A percentile compares a stretch with the other conserved stretches of the same genome.
Evolutionary conservation across 2,888 invertebrate species (phyloP).

Genomic region (Monopis laevigella): DNA sequence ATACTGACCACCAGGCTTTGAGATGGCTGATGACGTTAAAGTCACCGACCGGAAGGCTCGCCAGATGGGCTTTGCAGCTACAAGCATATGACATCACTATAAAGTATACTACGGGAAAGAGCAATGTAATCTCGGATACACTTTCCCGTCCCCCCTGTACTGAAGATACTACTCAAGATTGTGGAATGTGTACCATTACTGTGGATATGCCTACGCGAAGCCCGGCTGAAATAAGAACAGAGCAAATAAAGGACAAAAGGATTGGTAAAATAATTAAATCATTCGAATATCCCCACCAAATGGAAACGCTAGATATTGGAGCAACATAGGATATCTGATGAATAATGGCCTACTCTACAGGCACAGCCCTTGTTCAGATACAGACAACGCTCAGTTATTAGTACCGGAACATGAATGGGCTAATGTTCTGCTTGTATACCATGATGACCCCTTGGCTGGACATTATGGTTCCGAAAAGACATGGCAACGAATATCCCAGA

Average conservation of each 20-base stretch:
- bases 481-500: slow-evolving; percentile 14
- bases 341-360: slow-evolving; percentile 22
- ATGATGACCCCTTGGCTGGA: slow-evolving; percentile 22
- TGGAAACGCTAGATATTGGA: slow-evolving; percentile 17
- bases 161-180: neutral
- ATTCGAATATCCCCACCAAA: neutral
- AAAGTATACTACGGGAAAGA: slow-evolving; percentile 21
- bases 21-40: slow-evolving; percentile 34
- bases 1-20: slow-evolving; percentile 39
- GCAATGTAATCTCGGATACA: slow-evolving; percentile 31
- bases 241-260: slow-evolving; percentile 18
- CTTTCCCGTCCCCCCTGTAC: slow-evolving; percentile 25
- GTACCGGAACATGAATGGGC: slow-evolving; percentile 19
- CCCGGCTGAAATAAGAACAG: slow-evolving; percentile 8
- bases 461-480: slow-evolving; percentile 24
- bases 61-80: slow-evolving; percentile 36
- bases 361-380: slow-evolving; percentile 17
- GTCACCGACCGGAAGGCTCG: slow-evolving; percentile 34
- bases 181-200: neutral
- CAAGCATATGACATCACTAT: slow-evolving; percentile 32
- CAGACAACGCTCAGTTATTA: slow-evolving; percentile 17
- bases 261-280: slow-evolving; percentile 18
- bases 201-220: slow-evolving; percentile 11
- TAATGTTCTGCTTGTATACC: slow-evolving; percentile 19
- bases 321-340: slow-evolving; percentile 19